Conservation (phyloP, 2,888 invertebrate species). For the Troides aeacus region DNA sequence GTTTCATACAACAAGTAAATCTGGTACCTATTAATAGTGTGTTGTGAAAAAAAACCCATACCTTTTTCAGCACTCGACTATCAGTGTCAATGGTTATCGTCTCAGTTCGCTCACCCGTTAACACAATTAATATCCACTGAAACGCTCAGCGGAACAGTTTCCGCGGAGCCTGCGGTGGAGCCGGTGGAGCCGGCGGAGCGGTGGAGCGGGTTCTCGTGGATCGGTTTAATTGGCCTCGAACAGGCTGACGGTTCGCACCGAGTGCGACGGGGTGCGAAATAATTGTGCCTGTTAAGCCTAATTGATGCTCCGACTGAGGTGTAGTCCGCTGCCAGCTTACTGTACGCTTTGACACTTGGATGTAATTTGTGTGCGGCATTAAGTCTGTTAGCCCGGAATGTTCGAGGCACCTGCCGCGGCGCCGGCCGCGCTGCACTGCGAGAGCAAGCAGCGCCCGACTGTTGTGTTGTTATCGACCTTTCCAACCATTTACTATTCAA, state of each 20-base stretch:
- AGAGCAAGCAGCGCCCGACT: too few relatives aligned
- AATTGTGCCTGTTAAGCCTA: conserved; percentile 19
- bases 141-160: too few relatives aligned
- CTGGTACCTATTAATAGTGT: background rate
- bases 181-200: too few relatives aligned
- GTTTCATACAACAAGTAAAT: background rate
- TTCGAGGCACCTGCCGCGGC: background rate
- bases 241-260: conserved; percentile 1
- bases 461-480: background rate
- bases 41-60: background rate
- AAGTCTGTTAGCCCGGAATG: background rate
- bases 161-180: too few relatives aligned
- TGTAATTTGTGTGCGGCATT: conserved; percentile 9
- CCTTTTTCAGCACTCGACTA: background rate
- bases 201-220: background rate
- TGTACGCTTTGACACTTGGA: conserved; percentile 14
- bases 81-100: background rate
- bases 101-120: background rate
- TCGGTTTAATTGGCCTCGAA: conserved; percentile 16
- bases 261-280: conserved; percentile 6
- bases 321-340: background rate
- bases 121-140: background rate
- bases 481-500: background rate
- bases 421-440: background rate
- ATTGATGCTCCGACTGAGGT: conserved; percentile 10